These are phyloP conservation scores for Pelochelys cantorii DNA, from an alignment of 2,797 vertebrate genomes.

Conservation along the genomic window DNA sequence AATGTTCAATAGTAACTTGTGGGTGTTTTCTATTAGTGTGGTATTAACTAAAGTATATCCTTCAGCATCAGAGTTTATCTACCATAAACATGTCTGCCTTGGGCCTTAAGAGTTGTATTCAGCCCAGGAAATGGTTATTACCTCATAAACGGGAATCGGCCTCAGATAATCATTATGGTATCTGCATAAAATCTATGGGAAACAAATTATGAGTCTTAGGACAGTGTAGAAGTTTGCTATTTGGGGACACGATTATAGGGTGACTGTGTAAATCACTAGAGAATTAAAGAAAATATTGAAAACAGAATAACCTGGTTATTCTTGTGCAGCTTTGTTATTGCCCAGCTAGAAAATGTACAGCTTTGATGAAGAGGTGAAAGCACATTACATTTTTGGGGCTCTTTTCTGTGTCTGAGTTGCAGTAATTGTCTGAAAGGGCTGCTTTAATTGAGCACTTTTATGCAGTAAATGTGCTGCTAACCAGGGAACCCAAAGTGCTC, in stretches of 20 bases:
- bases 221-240: neutral
- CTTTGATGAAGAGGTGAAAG: constrained; percentile 60
- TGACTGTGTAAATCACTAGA: neutral
- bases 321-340: too few relatives aligned
- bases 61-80: constrained; percentile 71
- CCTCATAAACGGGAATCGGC: constrained; percentile 52
- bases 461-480: constrained; percentile 65
- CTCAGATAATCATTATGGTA: constrained; percentile 26
- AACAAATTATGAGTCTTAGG: constrained; percentile 36
- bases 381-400: constrained; percentile 36
- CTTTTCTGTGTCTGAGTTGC: constrained; percentile 61
- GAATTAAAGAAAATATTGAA: neutral
- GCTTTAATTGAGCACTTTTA: constrained; percentile 76
- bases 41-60: constrained; percentile 55
- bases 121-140: constrained; percentile 64
- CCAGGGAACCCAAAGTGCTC: constrained; percentile 44
- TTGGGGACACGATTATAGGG: neutral
- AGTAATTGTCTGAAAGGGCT: constrained; percentile 75
- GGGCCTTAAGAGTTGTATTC: constrained; percentile 64
- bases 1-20: constrained; percentile 45
- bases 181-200: constrained; percentile 62
- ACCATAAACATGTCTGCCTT: constrained; percentile 69
- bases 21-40: constrained; percentile 60
- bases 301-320: neutral
- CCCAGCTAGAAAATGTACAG: constrained; percentile 23